Base-by-base conservation (phyloP, 2,888 invertebrate species). In the Cotesia congregata region DNA sequence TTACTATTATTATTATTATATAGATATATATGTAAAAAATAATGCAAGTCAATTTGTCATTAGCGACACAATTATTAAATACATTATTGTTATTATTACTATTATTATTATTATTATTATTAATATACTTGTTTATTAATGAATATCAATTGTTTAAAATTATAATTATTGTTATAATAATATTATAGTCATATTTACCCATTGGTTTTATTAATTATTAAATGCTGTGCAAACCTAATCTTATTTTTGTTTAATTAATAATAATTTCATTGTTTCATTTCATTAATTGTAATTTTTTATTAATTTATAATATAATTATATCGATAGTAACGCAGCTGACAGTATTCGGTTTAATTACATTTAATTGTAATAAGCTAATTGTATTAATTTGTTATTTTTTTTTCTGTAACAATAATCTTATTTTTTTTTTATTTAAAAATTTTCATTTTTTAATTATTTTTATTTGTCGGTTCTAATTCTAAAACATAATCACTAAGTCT, bases 161-260 rank as follows among this genome's bases (percentile, higher is more conserved):
- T 62, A 20, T 62, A 7, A 6, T 4, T 59, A 12, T 59, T 59
- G 7, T 59, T 59, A 12, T 9, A 62, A 62, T 77, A 74, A 78
- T 78, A 83, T 84, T 83, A 83, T 83, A 81, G 80, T 82, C 81
- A 82, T 82, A 82, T 84, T 85, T 85, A 84, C 85, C 84, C 83
- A 81, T 82, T 15, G 82, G 79, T 79, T 30, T 83, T 83, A 79
- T 81, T 77, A 74, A 61, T 79, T 79, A 77, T 84, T 84, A 84
- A 84, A 83, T 84, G 83, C 84, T 80, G 50, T 77, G 76, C 78
- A 72, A 78, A 77, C 75, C 77, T 76, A 78, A 80, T 71, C 67
- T 77, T 76, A 77, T 72, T 77, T 74, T 75, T 61, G 30, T 30
- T 30, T 30, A 30, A 30, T 59, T 59, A n/a, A 12, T 12, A 59